phyloP scores from a whole-genome alignment of 2,888 invertebrate species.

The Drosophila dives region DNA sequence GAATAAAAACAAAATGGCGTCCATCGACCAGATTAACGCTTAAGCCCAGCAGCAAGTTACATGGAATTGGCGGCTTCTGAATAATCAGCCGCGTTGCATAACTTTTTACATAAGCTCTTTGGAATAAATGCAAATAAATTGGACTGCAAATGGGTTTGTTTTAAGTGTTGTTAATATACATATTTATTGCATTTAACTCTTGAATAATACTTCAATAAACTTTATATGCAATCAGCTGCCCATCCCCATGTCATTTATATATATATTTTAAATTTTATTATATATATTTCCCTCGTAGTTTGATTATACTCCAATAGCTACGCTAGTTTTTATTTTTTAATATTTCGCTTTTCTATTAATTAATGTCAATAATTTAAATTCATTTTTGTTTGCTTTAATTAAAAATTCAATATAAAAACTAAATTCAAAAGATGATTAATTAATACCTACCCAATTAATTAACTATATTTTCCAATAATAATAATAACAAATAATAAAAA shows the following conservation, averaged over 20 bases:
- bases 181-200: background rate
- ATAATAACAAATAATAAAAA: background rate
- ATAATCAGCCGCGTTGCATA: background rate
- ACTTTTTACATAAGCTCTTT: background rate
- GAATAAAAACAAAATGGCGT: constrained; percentile 52
- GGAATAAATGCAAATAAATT: background rate
- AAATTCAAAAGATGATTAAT: background rate
- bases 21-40: constrained; percentile 41
- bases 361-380: background rate
- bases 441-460: background rate
- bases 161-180: no score
- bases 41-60: constrained; percentile 38
- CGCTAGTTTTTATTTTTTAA: background rate
- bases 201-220: background rate
- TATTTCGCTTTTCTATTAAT: background rate
- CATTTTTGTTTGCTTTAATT: background rate
- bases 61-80: constrained; percentile 9
- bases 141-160: background rate
- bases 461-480: background rate
- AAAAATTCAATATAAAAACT: background rate
- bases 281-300: background rate
- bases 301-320: background rate
- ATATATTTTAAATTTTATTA: background rate
- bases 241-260: no score
- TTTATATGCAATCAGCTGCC: background rate